Evolutionary conservation across 2,113 vertebrate genomes (phyloP).

Genomic region (Butastur rufipennis): DNA sequence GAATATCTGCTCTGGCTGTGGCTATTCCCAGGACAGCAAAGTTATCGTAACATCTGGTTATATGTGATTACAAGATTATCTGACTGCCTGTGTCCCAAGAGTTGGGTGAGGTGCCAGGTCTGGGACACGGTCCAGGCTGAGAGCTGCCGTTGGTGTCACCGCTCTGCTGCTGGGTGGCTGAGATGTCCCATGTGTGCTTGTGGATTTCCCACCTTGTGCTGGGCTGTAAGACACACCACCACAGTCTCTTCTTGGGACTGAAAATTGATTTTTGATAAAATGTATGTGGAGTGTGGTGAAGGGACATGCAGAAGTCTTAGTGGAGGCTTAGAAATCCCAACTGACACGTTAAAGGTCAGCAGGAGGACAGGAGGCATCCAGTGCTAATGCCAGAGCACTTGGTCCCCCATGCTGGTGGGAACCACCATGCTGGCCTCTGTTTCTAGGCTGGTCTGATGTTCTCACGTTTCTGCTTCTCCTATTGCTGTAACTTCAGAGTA

Average conservation of each 20-base stretch:
- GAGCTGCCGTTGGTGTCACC: background rate
- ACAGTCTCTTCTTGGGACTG: background rate
- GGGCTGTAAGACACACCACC: background rate
- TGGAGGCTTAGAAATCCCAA: background rate
- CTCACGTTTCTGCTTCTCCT: background rate
- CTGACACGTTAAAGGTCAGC: background rate
- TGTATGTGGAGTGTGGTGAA: background rate
- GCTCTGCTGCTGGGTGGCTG: background rate
- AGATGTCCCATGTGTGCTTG: background rate
- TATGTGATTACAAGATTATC: background rate
- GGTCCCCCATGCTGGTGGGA: background rate
- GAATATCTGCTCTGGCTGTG: background rate
- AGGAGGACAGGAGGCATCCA: background rate
- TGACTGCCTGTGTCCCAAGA: background rate
- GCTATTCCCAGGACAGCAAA: background rate
- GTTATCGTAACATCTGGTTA: background rate
- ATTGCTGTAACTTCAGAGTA: background rate
- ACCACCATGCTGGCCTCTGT: background rate
- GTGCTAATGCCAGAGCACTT: background rate
- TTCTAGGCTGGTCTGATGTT: background rate
- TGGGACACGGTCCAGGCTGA: background rate
- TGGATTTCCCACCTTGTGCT: background rate
- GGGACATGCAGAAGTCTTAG: background rate
- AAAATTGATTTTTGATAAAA: background rate
- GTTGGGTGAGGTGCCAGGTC: background rate